phyloP scores from a whole-genome alignment of 2,888 invertebrate genomes.

The Protonemura montana region DNA sequence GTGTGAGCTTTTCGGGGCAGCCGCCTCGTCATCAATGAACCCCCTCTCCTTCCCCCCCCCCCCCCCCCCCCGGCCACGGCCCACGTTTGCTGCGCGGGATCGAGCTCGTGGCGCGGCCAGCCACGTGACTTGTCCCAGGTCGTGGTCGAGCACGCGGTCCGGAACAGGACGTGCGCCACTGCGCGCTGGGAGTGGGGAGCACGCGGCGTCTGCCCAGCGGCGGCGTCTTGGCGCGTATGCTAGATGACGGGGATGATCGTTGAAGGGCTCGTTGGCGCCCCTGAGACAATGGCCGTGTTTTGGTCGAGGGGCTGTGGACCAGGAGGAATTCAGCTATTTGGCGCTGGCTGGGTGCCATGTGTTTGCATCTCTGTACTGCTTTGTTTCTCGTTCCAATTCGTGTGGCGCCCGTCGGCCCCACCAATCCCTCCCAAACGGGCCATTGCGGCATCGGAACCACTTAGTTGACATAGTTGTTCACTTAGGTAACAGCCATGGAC shows the following conservation, averaged over 20 bases:
- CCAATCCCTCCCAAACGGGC: too few species aligned
- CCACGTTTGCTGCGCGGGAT: conserved; percentile 21
- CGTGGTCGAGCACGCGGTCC: background rate
- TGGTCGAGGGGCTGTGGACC: too few species aligned
- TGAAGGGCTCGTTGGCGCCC: too few species aligned
- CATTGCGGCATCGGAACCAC: too few species aligned
- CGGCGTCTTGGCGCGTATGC: background rate
- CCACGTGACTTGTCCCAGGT: conserved; percentile 14
- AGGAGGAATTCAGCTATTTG: too few species aligned
- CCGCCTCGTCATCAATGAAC: conserved; percentile 8
- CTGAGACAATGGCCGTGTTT: too few species aligned
- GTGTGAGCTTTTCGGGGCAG: background rate
- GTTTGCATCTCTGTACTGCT: too few species aligned
- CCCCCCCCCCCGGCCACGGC: conserved; percentile 26
- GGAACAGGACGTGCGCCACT: background rate
- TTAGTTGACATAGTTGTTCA: too few species aligned
- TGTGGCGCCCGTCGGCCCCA: too few species aligned
- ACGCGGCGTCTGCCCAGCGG: background rate
- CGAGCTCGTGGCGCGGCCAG: background rate
- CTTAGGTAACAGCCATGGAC: too few species aligned
- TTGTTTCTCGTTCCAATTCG: too few species aligned
- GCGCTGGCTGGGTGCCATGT: too few species aligned
- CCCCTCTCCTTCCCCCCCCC: conserved; percentile 35
- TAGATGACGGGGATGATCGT: background rate
- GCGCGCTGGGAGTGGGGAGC: background rate